A percentile compares a stretch with the other conserved stretches of the same genome.
Conservation (phyloP, 2,113 vertebrate species). For the Myotis brandtii region DNA sequence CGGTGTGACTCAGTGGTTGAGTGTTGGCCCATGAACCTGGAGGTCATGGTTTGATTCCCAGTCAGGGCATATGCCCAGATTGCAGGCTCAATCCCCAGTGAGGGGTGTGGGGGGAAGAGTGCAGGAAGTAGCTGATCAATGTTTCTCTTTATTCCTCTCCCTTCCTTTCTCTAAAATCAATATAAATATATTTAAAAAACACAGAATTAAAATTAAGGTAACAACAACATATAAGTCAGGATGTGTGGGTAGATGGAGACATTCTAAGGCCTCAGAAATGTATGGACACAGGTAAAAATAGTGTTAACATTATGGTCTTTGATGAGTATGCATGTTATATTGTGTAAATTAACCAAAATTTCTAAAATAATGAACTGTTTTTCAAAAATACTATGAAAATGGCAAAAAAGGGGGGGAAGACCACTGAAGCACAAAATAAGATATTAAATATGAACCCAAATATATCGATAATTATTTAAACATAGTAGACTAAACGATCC, state of each 20-base stretch:
- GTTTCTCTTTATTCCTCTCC: no score
- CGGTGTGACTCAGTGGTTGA: no score
- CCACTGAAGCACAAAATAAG: not conserved
- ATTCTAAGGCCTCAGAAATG: not conserved
- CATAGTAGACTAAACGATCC: not conserved
- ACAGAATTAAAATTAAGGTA: not conserved
- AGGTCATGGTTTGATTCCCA: no score
- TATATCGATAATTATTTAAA: conserved; percentile 12
- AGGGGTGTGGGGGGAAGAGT: no score
- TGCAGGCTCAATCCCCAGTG: no score
- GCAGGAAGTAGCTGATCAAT: no score
- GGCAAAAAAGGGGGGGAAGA: not conserved
- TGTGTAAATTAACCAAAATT: not conserved
- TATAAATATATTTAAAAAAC: not conserved
- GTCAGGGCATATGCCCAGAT: no score
- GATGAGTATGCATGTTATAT: not conserved
- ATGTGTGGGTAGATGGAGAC: not conserved
- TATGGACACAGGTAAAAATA: not conserved
- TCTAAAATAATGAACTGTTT: not conserved
- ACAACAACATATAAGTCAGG: not conserved
- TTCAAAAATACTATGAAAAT: not conserved
- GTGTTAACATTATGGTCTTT: not conserved
- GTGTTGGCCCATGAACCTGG: no score
- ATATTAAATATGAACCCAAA: not conserved
- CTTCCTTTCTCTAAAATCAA: no score